Evolutionary conservation across 2,888 invertebrate genomes (phyloP).

Genomic region (Platycheirus rosarum): DNA sequence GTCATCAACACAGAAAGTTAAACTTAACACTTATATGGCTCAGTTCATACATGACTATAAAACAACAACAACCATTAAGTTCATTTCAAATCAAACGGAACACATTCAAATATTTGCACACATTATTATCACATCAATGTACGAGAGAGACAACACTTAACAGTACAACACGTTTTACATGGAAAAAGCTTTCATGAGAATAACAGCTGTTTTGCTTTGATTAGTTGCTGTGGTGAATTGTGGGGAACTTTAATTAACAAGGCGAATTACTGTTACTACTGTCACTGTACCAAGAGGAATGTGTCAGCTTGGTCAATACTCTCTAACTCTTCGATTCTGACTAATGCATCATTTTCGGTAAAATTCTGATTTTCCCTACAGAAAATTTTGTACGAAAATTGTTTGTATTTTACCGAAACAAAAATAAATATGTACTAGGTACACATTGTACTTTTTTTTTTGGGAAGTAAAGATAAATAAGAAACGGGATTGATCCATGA

Average conservation of each 20-base stretch:
- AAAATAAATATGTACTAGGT: no score
- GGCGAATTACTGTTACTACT: background rate
- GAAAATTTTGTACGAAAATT: conserved; percentile 27
- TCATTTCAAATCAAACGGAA: conserved; percentile 33
- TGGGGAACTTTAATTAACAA: conserved; percentile 11
- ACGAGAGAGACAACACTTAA: conserved; percentile 47
- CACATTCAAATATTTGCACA: conserved; percentile 46
- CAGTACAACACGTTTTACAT: conserved; percentile 44
- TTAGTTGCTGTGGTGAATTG: conserved; percentile 11
- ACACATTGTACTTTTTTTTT: conserved; percentile 13
- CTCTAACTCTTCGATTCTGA: conserved; percentile 48
- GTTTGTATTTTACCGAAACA: conserved; percentile 21
- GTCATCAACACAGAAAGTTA: conserved; percentile 24
- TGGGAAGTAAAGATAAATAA: conserved; percentile 33
- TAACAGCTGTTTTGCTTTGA: conserved; percentile 33
- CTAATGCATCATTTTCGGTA: conserved; percentile 42
- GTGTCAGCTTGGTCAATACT: conserved; percentile 25
- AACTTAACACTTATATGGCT: conserved; percentile 33
- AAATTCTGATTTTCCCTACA: conserved; percentile 39
- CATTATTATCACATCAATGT: conserved; percentile 50
- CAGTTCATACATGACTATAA: conserved; percentile 16
- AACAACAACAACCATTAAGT: conserved; percentile 16
- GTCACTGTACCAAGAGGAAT: background rate
- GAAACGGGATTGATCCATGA: conserved; percentile 11
- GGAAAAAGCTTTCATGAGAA: conserved; percentile 4